Base-by-base conservation (phyloP, 2,797 vertebrate genomes). In the Poeciliopsis paucimaculata region DNA sequence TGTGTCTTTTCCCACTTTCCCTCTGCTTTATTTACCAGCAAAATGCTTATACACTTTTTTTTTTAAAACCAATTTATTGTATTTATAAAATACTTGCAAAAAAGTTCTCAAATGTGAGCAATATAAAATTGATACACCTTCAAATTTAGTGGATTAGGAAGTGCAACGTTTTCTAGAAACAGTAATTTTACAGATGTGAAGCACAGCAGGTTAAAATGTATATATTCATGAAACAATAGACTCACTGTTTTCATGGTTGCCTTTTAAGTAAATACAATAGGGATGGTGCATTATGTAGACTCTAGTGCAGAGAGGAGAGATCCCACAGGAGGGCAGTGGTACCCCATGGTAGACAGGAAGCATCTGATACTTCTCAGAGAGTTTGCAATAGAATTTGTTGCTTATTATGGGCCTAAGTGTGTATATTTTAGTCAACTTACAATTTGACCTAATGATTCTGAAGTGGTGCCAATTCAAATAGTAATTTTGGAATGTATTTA, bases 291-390 rank as follows among this genome's bases (percentile, higher is more conserved):
- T 26, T 0, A 8, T 41, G 70, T 1, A 62, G 31, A n/a, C 12
- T 1, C 3, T 45, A 18, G 23, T 77, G 79, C 39, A 74, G 66
- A 43, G 13, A 72, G 26, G 51, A 41, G 45, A 16, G 45, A 0
- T 20, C 66, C 93, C 95, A 94, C 79, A 70, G 71, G 95, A 73
- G 89, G 92, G 90, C 94, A 91, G 89, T 94, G 83, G 89, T 45
- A 86, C 77, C 77, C 82, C 91, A 89, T 49, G 73, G 73, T 46
- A 68, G 45, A 85, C 18, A n/a, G 34, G 31, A 53, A n/a, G 16
- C 0, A 7, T 43, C 28, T 47, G 36, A 64, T 55, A 31, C 57
- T n/a, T 47, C 9, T 45, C 34, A 45, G 36, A 46, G 20, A 34
- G 43, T 34, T 31, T 12, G 16, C 55, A 62, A 46, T 79, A 23